Evolutionary conservation across 1,140 invertebrate species (phyloP), one percentile per base, ranked within the genome.

Genomic region (Apolygus lucorum): DNA sequence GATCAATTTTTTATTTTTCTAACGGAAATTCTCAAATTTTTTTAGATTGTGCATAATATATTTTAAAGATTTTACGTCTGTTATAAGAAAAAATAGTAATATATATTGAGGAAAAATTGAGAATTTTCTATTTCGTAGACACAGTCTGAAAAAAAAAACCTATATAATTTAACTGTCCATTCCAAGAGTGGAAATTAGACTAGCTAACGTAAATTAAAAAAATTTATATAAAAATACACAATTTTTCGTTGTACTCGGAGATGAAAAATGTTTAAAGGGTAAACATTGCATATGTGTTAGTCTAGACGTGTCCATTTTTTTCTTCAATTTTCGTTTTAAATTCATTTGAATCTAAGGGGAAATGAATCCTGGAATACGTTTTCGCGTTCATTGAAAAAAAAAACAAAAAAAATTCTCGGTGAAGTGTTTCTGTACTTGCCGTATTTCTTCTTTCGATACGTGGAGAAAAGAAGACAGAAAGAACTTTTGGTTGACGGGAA

Each of bases 21-120:
- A 70, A 66, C 24, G 63, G 63, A 65, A 70, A 70, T 70, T 70
- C 64, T 70, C 69, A 67, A 70, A 25, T 70, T 70, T 70, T 70
- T 70, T 67, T 70, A 42, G 63, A 67, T 63, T 52, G 34, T 52
- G 49, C 62, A 49, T 49, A n/a, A n/a, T n/a, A 69, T 69, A 65
- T 69, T 69, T 63, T 69, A 65, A 64, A 65, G 62, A 27, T 64
- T 28, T 69, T 49, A 64, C 13, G 34, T 63, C 26, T 68, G 25
- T 68, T 54, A 54, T 54, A 54, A 54, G 1, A 54, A 54, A 68
- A 68, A 68, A 67, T n/a, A 54, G 17, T 8, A 8, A 26, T 54
- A 68, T 68, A 68, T 54, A 54, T 68, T 34, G 26, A 65, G 26
- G 63, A 63, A 69, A 69, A 69, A 63, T 69, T 69, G 68, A 69